These are phyloP conservation scores for Plecotus auritus DNA, from an alignment of 2,113 vertebrate genomes.

Conservation along the genomic window DNA sequence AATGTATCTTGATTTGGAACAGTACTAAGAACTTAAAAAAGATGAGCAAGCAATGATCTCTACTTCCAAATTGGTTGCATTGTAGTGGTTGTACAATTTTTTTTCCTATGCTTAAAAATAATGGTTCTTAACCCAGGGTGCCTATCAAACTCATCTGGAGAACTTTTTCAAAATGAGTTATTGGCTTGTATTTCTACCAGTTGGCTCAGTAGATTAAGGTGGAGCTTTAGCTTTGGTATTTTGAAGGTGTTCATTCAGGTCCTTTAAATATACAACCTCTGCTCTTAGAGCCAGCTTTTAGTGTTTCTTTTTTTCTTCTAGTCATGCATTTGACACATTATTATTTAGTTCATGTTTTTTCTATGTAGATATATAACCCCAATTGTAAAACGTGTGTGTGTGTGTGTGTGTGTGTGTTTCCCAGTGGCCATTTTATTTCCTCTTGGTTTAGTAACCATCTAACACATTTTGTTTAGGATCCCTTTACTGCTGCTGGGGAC, in stretches of 20 bases:
- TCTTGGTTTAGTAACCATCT: neutral
- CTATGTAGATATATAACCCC: neutral
- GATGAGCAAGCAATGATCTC: neutral
- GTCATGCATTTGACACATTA: neutral
- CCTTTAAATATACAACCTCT: neutral
- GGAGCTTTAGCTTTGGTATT: neutral
- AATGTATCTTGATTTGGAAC: neutral
- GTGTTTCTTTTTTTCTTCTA: neutral
- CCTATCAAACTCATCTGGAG: neutral
- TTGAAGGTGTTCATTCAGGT: neutral
- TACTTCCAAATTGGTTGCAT: neutral
- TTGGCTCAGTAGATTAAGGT: neutral
- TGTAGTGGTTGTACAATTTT: neutral
- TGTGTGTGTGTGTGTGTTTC: too few relatives aligned
- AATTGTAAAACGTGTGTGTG: neutral
- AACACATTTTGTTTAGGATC: neutral
- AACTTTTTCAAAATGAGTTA: neutral
- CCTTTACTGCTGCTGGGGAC: neutral
- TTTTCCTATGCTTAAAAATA: neutral
- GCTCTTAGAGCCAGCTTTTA: neutral
- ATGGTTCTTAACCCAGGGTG: neutral
- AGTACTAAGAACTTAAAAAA: neutral
- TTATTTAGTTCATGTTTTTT: neutral
- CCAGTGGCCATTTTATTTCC: neutral
- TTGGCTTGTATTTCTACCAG: neutral